phyloP scores from a whole-genome alignment of 2,113 vertebrate genomes.

The Gnathonemus echidnorhynchus region DNA sequence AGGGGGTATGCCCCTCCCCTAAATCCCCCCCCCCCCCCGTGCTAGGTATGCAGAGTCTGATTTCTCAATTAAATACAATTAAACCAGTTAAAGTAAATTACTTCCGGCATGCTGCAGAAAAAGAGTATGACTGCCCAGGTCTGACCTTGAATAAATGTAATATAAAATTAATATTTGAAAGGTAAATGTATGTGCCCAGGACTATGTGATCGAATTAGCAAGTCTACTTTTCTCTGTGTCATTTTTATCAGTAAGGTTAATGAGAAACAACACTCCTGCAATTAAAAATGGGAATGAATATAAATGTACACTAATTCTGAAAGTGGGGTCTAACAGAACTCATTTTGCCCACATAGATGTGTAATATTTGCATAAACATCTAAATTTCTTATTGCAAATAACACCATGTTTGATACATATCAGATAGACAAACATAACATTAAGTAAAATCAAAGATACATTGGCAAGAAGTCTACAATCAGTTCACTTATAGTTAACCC shows the following conservation, averaged over 20 bases:
- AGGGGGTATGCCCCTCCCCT: slow-evolving; percentile 35
- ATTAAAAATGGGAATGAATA: neutral
- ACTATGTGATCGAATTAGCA: slow-evolving; percentile 35
- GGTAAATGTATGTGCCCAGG: slow-evolving; percentile 50
- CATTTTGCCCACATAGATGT: neutral
- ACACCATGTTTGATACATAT: neutral
- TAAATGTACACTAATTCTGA: neutral
- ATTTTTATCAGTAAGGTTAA: slow-evolving; percentile 20
- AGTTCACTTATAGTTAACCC: neutral
- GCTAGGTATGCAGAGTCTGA: slow-evolving; percentile 38
- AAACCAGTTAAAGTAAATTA: slow-evolving; percentile 47
- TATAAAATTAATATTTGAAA: slow-evolving; percentile 51
- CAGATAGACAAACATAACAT: neutral
- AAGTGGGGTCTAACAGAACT: neutral
- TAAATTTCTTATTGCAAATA: neutral
- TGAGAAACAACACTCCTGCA: neutral
- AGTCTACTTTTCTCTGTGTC: slow-evolving; percentile 27
- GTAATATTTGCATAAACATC: neutral
- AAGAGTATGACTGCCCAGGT: slow-evolving; percentile 45
- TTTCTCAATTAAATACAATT: slow-evolving; percentile 53
- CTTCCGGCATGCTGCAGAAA: slow-evolving; percentile 27
- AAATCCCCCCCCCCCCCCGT: slow-evolving; percentile 21
- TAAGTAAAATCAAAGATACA: neutral
- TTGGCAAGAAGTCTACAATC: neutral
- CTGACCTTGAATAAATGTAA: slow-evolving; percentile 43